These are phyloP conservation scores for Morus bassanus DNA, from an alignment of 2,797 vertebrate genomes.

Conservation along the genomic window DNA sequence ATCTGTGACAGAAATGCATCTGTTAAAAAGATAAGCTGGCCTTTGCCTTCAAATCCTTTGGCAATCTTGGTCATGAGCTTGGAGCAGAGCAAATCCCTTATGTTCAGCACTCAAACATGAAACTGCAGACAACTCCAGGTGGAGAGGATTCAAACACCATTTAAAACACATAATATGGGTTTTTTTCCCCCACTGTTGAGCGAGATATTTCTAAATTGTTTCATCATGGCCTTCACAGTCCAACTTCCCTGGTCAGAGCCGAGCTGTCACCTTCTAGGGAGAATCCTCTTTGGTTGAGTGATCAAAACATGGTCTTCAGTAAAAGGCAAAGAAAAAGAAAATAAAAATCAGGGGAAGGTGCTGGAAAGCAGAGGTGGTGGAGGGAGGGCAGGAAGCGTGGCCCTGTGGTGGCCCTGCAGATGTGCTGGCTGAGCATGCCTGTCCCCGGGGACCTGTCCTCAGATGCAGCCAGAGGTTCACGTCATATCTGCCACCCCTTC, in stretches of 20 bases:
- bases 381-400: fast-evolving
- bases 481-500: not conserved
- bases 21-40: not conserved
- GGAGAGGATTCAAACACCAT: not conserved
- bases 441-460: not conserved
- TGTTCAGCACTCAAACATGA: not conserved
- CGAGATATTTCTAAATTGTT: not conserved
- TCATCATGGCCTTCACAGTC: not conserved
- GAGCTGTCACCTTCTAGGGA: not conserved
- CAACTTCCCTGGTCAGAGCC: not conserved
- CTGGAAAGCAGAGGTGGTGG: not conserved
- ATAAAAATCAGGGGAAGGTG: not conserved
- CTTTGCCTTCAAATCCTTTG: not conserved
- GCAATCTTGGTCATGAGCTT: not conserved
- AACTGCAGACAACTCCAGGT: not conserved
- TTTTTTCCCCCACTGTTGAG: fast-evolving
- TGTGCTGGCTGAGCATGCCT: fast-evolving
- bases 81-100: fast-evolving
- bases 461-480: not conserved
- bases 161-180: not conserved
- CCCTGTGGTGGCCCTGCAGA: fast-evolving
- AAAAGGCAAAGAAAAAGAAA: not conserved
- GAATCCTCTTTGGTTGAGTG: not conserved
- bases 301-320: not conserved
- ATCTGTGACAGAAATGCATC: not conserved